Base-by-base conservation (phyloP, 2,888 invertebrate genomes). In the Calameuta pallipes region DNA sequence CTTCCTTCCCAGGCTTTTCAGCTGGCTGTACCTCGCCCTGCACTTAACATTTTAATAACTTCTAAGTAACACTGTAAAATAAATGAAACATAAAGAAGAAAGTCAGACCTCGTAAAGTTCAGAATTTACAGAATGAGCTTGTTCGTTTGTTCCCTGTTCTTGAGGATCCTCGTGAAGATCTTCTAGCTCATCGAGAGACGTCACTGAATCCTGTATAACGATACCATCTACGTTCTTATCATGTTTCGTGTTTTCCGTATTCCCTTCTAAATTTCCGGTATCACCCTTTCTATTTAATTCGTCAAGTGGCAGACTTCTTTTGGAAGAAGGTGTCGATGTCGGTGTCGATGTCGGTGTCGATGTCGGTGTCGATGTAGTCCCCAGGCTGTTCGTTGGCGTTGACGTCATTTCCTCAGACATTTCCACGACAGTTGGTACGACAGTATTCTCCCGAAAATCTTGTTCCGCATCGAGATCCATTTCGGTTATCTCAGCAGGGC, bases 401-500 rank as follows among this genome's bases (percentile, higher is more conserved):
- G 56, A 56, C 56, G 56, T 56, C 2, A 23, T 9, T 9, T 23
- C 56, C 23, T 56, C 23, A 9, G 56, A 56, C 23, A 9, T 23
- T 23, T 56, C 56, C 56, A 56, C 23, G 56, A 23, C 6, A 41
- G 41, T 23, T 9, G 41, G 41, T 41, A 41, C 41, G 23, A 23
- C 56, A 56, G 23, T 23, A 56, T 1, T 56, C 56, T 56, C 23
- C 56, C 23, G 2, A 9, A 56, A 56, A 56, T 23, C 15, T 56
- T 23, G 56, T 56, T 56, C 23, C 56, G 15, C 41, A 9, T 41
- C 41, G 41, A 56, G 2, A 56, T 56, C 56, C 56, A 75, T 75
- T 77, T 69, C 69, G 23, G 37, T 74, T 37, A 37, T 69, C 31
- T 69, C 37, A 12, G 33, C 37, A n/a, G 74, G 34, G 31, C 90